Base-by-base conservation (phyloP, 2,113 vertebrate genomes). In the Amphiprion ocellaris region DNA sequence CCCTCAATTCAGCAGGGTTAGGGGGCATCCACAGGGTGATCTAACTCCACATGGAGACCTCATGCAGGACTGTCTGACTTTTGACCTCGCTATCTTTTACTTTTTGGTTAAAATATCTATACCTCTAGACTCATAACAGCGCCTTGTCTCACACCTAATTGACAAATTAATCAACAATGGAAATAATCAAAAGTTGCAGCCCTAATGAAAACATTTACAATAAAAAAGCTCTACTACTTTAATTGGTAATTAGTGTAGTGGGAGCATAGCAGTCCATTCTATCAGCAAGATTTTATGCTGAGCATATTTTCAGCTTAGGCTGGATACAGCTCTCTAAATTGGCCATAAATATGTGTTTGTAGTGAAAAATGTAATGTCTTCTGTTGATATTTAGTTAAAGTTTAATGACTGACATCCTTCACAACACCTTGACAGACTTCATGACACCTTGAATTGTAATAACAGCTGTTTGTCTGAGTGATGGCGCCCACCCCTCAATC, bases 1-100 rank as follows among this genome's bases (percentile, higher is more conserved):
- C 77, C 81, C 77, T 73, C 60, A 56, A 82, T 82, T 89, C 82
- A 92, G 74, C 30, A 24, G 73, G 82, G 92, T 90, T 84, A 90
- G 56, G 71, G 85, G 92, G 82, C 86, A 87, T 58, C 81, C 83
- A 75, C 83, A 80, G 81, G 77, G 83, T 74, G 67, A 81, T 67
- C 60, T 50, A 49, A 78, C 59, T 81, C 73, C 82, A 90, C 87
- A 88, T 90, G 89, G 84, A 70, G 81, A 84, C 84, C 78, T 84
- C 59, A 69, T 73, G 70, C 69, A 67, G 82, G 82, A 74, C 76
- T 53, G 70, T 78, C 85, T 83, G 65, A 85, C 71, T 56, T 69
- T 71, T 75, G 46, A 85, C 87, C 89, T 70, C 46, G 58, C 61
- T 30, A 49, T 52, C 74, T 75, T 80, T 80, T 47, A 54, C 68